Base-by-base conservation (phyloP, 2,888 invertebrate species). In the Spatulosminthurus flaviceps region DNA sequence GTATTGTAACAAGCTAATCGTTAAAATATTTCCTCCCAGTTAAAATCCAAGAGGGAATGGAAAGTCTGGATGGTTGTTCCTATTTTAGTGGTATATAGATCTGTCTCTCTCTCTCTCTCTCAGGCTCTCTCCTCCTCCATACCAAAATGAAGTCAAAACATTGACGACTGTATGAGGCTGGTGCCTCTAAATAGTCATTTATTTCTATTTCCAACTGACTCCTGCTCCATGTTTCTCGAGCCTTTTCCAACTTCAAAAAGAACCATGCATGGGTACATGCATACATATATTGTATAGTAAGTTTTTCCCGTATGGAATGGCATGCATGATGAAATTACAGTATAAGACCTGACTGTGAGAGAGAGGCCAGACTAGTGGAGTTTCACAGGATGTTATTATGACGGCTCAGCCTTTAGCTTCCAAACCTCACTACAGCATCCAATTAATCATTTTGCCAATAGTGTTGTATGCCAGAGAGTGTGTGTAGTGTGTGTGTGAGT, bases 101-200 rank as follows among this genome's bases (percentile, higher is more conserved):
- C 26, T 51, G 42, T 67, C 69, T 42, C 28, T 16, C 21, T 64
- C 66, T 34, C 64, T n/a, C 43, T 16, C 16, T 11, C 69, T 28
- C 24, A 24, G 21, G 43, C 70, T 43, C 72, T 69, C 69, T 71
- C 28, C 16, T 16, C 16, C 51, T 51, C 51, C 7, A 5, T 5
- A n/a, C n/a, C 43, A 28, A 73, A 82, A 19, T 67, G 26, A 73
- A 82, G 82, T 82, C 80, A 80, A 80, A 80, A 82, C 79, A 82
- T 79, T 71, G 76, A 29, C 69, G 64, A 60, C 67, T 22, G 61
- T 60, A 42, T 77, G 69, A 29, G 71, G 69, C 73, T 73, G 69
- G 77, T 70, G 41, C 51, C 77, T n/a, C n/a, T 80, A 82, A 82
- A 80, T 73, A 79, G 61, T 80, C 81, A 82, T 82, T 81, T 80